A percentile compares a stretch with the other conserved stretches of the same genome.
phyloP scores from a whole-genome alignment of 2,888 invertebrate genomes.

The Leptopilina syphax region DNA sequence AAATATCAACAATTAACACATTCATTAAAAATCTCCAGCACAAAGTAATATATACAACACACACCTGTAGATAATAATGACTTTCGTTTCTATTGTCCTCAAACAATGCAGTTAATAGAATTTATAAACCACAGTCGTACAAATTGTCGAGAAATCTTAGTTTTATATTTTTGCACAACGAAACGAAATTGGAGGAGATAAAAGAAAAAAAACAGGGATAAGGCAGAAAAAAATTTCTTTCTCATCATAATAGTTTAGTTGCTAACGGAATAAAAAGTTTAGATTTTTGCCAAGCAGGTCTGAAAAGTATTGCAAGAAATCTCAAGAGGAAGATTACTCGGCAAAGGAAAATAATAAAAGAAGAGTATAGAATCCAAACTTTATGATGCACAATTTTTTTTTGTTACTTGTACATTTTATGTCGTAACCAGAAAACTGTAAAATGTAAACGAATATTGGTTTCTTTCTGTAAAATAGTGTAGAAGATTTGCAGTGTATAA shows the following conservation, averaged over 20 bases:
- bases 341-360: neutral
- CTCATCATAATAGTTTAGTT: too few species aligned
- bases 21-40: too few species aligned
- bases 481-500: too few species aligned
- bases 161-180: slow-evolving; percentile 1
- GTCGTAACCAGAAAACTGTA: neutral
- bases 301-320: neutral
- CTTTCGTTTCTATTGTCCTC: neutral
- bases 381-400: neutral
- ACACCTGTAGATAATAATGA: neutral
- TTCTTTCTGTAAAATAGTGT: too few species aligned
- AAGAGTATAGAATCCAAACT: neutral
- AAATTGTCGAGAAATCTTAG: neutral
- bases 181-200: neutral
- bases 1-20: too few species aligned
- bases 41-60: too few species aligned
- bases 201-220: neutral
- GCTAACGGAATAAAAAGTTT: neutral
- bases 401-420: neutral
- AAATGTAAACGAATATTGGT: too few species aligned
- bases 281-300: neutral
- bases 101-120: slow-evolving; percentile 16
- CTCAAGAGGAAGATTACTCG: neutral
- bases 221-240: neutral
- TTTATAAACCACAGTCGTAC: neutral